Percentiles rank a stretch among this genome's conserved stretches.
Evolutionary conservation across 2,113 vertebrate species (phyloP).

Genomic region (Clarias macrocephalus): DNA sequence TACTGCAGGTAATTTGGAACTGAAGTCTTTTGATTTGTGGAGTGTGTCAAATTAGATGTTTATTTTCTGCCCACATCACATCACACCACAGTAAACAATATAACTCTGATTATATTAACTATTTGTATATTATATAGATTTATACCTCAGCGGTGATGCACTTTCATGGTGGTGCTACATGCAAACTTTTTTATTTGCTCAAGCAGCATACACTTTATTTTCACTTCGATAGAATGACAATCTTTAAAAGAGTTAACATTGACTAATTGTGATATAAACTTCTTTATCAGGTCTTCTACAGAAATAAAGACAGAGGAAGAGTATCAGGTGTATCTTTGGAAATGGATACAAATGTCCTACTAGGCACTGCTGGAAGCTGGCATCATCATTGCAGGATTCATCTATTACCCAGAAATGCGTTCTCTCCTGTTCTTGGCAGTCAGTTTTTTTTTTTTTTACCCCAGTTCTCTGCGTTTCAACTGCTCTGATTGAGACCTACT

Average conservation of each 20-base stretch:
- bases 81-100: neutral
- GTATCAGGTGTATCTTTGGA: constrained; percentile 41
- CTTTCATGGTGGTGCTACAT: neutral
- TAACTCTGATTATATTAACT: neutral
- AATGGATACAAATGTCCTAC: constrained; percentile 44
- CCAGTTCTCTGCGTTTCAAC: neutral
- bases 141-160: neutral
- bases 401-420: constrained; percentile 43
- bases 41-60: neutral
- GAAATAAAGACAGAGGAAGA: neutral
- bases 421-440: constrained; percentile 31
- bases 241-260: constrained; percentile 5
- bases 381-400: constrained; percentile 47
- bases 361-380: constrained; percentile 44
- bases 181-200: neutral
- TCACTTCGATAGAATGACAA: too few relatives aligned
- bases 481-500: constrained; percentile 19
- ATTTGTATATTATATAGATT: neutral
- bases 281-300: constrained; percentile 32
- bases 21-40: constrained; percentile 20
- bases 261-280: constrained; percentile 6
- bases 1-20: constrained; percentile 19
- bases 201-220: neutral
- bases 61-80: neutral
- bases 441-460: constrained; percentile 8